phyloP scores from a whole-genome alignment of 2,113 vertebrate species.

The Stegastes partitus region DNA sequence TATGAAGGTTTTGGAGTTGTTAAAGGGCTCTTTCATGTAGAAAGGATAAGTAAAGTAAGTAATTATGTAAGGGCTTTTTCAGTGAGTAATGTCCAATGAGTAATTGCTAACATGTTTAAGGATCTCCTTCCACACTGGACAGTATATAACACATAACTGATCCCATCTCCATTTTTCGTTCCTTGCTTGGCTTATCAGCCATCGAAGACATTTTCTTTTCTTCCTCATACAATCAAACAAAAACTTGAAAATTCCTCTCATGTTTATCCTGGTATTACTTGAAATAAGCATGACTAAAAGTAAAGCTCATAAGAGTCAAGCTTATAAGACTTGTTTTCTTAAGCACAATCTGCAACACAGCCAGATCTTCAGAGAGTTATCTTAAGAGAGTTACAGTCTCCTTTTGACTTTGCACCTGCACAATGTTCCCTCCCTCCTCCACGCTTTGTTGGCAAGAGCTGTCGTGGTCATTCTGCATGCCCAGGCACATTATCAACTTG shows the following conservation, averaged over 20 bases:
- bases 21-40: too few relatives aligned
- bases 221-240: slow-evolving; percentile 3
- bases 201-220: not conserved
- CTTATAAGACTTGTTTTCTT: slow-evolving; percentile 8
- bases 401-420: slow-evolving; percentile 79
- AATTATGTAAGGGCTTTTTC: too few relatives aligned
- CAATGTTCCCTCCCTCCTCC: slow-evolving; percentile 46
- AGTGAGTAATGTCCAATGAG: too few relatives aligned
- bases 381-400: slow-evolving; percentile 50
- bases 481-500: slow-evolving; percentile 78
- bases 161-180: too few relatives aligned
- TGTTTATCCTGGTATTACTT: slow-evolving; percentile 2
- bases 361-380: slow-evolving; percentile 50
- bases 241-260: not conserved
- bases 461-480: slow-evolving; percentile 72
- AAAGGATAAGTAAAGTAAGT: too few relatives aligned
- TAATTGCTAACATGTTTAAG: too few relatives aligned
- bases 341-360: slow-evolving; percentile 21
- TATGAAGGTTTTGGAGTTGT: too few relatives aligned
- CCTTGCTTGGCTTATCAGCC: too few relatives aligned
- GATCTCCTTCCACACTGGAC: too few relatives aligned
- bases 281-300: slow-evolving; percentile 2
- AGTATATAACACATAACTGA: too few relatives aligned
- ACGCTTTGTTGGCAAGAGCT: slow-evolving; percentile 59
- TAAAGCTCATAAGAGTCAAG: slow-evolving; percentile 1